Evolutionary conservation across 1,140 invertebrate species (phyloP).

Genomic region (Bombus turneri): DNA sequence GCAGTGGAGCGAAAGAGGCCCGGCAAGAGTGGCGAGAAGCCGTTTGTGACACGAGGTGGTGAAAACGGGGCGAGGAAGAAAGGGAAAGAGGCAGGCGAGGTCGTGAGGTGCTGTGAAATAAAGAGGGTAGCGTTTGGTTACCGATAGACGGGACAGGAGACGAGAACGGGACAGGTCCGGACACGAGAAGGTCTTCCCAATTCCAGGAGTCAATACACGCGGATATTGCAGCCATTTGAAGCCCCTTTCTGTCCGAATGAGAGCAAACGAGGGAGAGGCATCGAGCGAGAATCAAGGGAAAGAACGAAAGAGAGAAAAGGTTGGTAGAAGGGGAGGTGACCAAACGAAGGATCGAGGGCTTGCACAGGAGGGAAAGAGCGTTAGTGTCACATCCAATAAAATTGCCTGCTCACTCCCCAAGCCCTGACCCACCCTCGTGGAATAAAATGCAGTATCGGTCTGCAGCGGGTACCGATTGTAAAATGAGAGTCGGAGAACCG

Average conservation of each 20-base stretch:
- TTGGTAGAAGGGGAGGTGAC: conserved; percentile 4
- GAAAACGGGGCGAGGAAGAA: not conserved
- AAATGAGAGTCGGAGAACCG: conserved; percentile 54
- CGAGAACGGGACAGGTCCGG: conserved; percentile 58
- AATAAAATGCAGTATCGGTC: conserved; percentile 74
- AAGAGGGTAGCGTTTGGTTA: conserved; percentile 55
- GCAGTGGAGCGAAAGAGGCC: conserved; percentile 2
- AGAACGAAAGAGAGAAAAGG: conserved; percentile 17
- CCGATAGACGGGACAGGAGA: conserved; percentile 32
- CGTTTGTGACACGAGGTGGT: conserved; percentile 3
- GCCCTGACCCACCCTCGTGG: conserved; percentile 53
- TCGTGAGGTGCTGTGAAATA: conserved; percentile 7
- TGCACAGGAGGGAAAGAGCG: conserved; percentile 56
- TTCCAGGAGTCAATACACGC: conserved; percentile 78
- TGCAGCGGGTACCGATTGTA: conserved; percentile 67
- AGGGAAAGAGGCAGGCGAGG: not conserved
- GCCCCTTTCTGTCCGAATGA: conserved; percentile 66
- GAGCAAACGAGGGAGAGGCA: conserved; percentile 46
- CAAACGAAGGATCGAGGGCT: conserved; percentile 58
- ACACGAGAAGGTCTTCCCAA: conserved; percentile 74
- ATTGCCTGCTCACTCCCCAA: conserved; percentile 65
- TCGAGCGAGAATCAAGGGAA: conserved; percentile 29
- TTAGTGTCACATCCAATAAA: conserved; percentile 76
- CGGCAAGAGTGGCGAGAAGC: conserved; percentile 16
- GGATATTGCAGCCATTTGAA: conserved; percentile 79